Evolutionary conservation across 1,140 invertebrate genomes (phyloP), one percentile per base, ranked within the genome.

Genomic region (Bicyclus anynana): DNA sequence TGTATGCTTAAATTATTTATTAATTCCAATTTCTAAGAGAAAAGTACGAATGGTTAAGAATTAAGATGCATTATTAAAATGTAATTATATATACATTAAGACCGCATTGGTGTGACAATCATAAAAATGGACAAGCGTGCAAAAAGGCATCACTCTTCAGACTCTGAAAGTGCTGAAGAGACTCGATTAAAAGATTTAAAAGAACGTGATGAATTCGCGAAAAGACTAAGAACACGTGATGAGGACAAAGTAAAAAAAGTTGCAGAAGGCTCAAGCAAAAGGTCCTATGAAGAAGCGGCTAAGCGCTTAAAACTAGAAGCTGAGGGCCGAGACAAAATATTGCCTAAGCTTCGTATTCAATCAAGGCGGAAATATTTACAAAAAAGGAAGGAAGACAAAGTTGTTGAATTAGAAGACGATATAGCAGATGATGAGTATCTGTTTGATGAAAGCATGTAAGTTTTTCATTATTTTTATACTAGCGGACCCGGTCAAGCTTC

Each of bases 361-460:
- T 99, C 98, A 0, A 92, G 98, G 26, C 90, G 97, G 50, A 95
- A 97, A 76, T 99, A 99, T 89, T 91, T 99, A 57, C 94, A 95
- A 65, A 99, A 99, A 87, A 91, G 98, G 49, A 98, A 99, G 90
- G 95, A 95, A 51, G 98, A 99, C 73, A 99, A 99, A 91, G 92
- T 99, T 33, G 91, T 94, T n/a, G 98, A 99, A 83, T 89, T 99
- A 29, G 98, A 99, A 90, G 95, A 93, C 16, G 97, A 98, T 77
- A 96, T 99, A 51, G 80, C 93, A n/a, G 98, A 99, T 87, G 98
- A 99, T 90, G 97, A 99, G 87, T 97, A 96, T 84, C 90, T 99
- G 1, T 99, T 99, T 89, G 93, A 95, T 21, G 95, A 97, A 59
- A 92, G 93, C 74, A 91, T 95, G 93, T 97, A 92, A 91, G 93